Evolutionary conservation across 2,113 vertebrate genomes (phyloP).

Genomic region (Gila orcuttii): DNA sequence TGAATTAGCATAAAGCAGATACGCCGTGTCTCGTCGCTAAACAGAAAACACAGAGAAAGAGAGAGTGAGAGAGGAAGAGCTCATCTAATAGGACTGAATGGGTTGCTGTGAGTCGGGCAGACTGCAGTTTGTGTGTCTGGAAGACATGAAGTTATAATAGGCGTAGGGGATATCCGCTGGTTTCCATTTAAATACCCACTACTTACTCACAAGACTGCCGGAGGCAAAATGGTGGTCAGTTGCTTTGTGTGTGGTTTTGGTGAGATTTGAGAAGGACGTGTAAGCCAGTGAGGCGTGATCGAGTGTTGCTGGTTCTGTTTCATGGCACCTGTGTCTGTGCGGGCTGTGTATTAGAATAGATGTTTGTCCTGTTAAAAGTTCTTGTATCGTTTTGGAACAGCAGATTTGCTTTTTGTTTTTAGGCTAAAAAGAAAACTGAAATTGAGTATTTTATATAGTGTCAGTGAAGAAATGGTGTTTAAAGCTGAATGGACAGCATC

Average conservation of each 20-base stretch:
- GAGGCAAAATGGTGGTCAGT: slow-evolving; percentile 35
- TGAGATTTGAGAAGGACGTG: slow-evolving; percentile 4
- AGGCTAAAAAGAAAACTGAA: background rate
- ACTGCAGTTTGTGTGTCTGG: slow-evolving; percentile 74
- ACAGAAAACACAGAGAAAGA: slow-evolving; percentile 80
- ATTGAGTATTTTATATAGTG: background rate
- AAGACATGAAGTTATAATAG: slow-evolving; percentile 36
- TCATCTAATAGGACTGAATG: slow-evolving; percentile 84
- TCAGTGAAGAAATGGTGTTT: background rate
- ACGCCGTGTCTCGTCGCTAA: slow-evolving; percentile 80
- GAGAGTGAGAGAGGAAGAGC: slow-evolving; percentile 77
- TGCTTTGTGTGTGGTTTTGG: slow-evolving; percentile 22
- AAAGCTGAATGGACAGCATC: background rate
- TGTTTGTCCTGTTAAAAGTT: slow-evolving; percentile 12
- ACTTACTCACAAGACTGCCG: slow-evolving; percentile 10
- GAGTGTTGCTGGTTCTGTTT: background rate
- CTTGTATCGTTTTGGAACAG: background rate
- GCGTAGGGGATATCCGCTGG: slow-evolving; percentile 24
- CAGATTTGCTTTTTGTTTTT: background rate
- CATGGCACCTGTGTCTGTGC: background rate
- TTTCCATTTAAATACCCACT: slow-evolving; percentile 30
- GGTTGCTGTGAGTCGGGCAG: slow-evolving; percentile 83
- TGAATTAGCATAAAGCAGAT: slow-evolving; percentile 88
- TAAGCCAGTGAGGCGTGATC: background rate
- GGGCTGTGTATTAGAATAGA: background rate